These are phyloP conservation scores for Pachycephus smyrnensis DNA, from an alignment of 2,888 invertebrate species.

Conservation along the genomic window DNA sequence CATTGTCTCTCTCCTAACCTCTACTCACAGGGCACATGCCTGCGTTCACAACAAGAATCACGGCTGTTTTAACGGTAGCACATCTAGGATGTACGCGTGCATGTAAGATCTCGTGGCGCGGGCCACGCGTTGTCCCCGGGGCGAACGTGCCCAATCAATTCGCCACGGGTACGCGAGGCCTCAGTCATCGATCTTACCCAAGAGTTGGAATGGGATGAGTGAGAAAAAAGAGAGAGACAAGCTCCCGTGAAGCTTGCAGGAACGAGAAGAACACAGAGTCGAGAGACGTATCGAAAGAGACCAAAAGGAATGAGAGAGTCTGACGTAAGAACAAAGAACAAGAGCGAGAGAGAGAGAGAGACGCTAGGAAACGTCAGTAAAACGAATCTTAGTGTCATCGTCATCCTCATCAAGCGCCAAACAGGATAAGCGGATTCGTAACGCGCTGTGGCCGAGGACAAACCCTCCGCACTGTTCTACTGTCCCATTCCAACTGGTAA, in stretches of 20 bases:
- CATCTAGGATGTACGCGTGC: neutral
- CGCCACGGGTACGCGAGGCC: neutral
- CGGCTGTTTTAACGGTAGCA: neutral
- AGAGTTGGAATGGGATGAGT: neutral
- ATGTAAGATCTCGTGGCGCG: neutral
- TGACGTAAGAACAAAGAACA: too few relatives aligned
- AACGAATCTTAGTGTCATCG: neutral
- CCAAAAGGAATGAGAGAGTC: too few relatives aligned
- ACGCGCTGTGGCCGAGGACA: neutral
- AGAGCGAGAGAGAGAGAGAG: neutral
- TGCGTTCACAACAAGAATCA: neutral
- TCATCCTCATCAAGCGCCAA: neutral
- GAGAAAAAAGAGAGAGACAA: neutral
- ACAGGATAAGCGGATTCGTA: neutral
- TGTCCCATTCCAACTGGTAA: neutral
- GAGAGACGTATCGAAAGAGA: too few relatives aligned
- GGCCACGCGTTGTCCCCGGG: neutral
- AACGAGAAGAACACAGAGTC: too few relatives aligned
- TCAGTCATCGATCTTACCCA: neutral
- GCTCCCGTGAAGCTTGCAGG: neutral
- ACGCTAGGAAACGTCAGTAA: neutral
- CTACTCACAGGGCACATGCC: neutral
- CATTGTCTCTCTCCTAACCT: neutral
- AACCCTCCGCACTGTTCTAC: neutral
- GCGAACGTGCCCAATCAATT: neutral